A percentile compares a stretch with the other conserved stretches of the same genome.
Conservation (phyloP, 1,140 invertebrate species). For the Drosophila persimilis region DNA sequence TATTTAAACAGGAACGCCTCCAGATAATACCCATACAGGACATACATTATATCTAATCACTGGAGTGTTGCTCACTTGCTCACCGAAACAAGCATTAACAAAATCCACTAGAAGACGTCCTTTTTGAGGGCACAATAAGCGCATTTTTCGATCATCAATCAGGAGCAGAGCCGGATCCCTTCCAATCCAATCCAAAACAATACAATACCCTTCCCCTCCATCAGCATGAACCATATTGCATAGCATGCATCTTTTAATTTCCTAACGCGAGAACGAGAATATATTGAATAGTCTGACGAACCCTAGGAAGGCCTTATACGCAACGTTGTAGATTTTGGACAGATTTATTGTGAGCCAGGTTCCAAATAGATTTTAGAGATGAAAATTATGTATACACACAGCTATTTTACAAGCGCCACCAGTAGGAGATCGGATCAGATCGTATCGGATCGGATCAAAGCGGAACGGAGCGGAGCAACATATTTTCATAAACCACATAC, state of each 20-base stretch:
- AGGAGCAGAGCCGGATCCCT: too few species aligned
- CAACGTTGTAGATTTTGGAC: constrained; percentile 63
- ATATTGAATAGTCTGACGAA: constrained; percentile 70
- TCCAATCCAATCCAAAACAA: neutral
- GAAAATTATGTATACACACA: constrained; percentile 45
- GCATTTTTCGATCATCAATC: constrained; percentile 47
- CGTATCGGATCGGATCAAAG: too few species aligned
- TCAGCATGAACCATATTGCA: neutral
- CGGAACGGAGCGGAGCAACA: constrained; percentile 9
- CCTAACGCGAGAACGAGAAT: constrained; percentile 23
- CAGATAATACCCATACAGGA: constrained; percentile 36
- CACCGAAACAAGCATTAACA: constrained; percentile 32
- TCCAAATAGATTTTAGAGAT: constrained; percentile 56
- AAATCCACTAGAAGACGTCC: constrained; percentile 31
- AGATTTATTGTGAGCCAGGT: constrained; percentile 39
- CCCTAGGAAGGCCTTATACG: constrained; percentile 46
- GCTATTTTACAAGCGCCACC: constrained; percentile 54
- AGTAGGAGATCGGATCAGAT: constrained; percentile 4
- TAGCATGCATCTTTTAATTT: constrained; percentile 23
- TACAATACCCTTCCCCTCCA: constrained; percentile 14
- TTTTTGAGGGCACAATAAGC: constrained; percentile 13
- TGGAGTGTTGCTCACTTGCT: constrained; percentile 39
- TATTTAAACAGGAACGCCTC: constrained; percentile 23
- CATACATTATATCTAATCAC: constrained; percentile 30
- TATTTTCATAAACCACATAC: constrained; percentile 47